phyloP scores from a whole-genome alignment of 1,140 invertebrate genomes.

The Delia radicum region DNA sequence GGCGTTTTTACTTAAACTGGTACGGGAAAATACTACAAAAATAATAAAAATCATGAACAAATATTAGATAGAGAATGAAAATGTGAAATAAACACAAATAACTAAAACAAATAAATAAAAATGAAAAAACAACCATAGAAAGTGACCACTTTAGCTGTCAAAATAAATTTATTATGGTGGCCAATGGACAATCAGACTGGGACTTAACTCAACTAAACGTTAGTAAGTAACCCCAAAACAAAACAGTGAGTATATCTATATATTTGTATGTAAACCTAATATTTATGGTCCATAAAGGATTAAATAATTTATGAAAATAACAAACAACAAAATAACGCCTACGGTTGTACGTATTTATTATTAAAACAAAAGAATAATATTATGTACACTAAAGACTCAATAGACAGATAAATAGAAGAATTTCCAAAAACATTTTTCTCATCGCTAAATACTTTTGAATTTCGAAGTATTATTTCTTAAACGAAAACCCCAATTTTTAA shows the following conservation, averaged over 20 bases:
- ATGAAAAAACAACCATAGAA: not conserved
- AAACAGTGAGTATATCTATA: no score
- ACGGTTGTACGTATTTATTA: no score
- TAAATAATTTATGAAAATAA: not conserved
- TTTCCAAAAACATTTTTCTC: no score
- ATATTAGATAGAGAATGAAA: no score
- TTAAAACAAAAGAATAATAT: no score
- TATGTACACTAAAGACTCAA: not conserved
- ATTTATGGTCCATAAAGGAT: not conserved
- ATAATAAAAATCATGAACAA: not conserved
- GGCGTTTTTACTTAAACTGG: no score
- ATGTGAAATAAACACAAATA: not conserved
- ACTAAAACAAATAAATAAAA: not conserved
- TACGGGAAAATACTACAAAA: not conserved
- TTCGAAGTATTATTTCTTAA: no score
- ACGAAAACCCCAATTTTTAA: no score
- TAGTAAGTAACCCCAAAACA: no score
- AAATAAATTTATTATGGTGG: not conserved
- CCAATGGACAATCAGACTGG: not conserved
- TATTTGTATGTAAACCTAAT: not conserved
- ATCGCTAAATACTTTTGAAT: no score
- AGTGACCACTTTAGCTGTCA: constrained; percentile 3
- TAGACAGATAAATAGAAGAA: no score
- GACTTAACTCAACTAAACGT: not conserved
- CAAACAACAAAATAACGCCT: no score